Evolutionary conservation across 2,888 invertebrate genomes (phyloP).

Genomic region (Lordiphosa andalusiaca): DNA sequence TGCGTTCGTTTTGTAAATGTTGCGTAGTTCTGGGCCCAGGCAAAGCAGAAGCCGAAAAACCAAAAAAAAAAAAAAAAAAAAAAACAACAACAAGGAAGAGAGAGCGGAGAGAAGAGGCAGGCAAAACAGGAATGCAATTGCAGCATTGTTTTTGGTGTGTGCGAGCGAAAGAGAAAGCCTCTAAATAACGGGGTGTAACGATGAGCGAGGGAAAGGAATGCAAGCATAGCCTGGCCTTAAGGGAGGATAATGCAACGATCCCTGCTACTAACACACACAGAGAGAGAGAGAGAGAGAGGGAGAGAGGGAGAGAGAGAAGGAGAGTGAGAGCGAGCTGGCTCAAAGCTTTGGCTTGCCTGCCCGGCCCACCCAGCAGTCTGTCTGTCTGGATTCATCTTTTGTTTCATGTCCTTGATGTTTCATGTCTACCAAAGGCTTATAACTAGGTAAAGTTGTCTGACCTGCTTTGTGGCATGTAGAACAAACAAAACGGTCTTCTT

Average conservation of each 20-base stretch:
- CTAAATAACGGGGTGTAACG: constrained; percentile 9
- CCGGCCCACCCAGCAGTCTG: constrained; percentile 14
- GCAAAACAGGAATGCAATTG: constrained; percentile 73
- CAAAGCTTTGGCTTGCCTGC: constrained; percentile 25
- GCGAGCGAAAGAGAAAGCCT: constrained; percentile 19
- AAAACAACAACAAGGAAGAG: constrained; percentile 23
- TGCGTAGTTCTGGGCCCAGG: constrained; percentile 60
- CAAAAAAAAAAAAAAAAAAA: no score
- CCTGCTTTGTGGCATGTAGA: constrained; percentile 14
- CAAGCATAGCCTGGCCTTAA: constrained; percentile 16
- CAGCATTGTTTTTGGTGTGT: constrained; percentile 23
- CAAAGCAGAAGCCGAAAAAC: constrained; percentile 29
- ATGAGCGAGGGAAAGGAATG: constrained; percentile 23
- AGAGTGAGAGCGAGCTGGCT: neutral
- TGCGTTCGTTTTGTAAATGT: constrained; percentile 78
- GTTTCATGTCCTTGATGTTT: constrained; percentile 34
- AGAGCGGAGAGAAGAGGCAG: constrained; percentile 13
- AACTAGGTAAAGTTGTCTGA: constrained; percentile 29
- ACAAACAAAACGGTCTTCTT: constrained; percentile 12
- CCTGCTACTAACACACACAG: constrained; percentile 1
- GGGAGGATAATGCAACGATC: constrained; percentile 37
- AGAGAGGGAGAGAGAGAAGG: neutral
- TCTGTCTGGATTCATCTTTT: constrained; percentile 32
- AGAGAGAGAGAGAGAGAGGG: neutral
- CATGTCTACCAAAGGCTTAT: constrained; percentile 3